Evolutionary conservation across 1,140 invertebrate genomes (phyloP).

Genomic region (Aradophagus sp.): DNA sequence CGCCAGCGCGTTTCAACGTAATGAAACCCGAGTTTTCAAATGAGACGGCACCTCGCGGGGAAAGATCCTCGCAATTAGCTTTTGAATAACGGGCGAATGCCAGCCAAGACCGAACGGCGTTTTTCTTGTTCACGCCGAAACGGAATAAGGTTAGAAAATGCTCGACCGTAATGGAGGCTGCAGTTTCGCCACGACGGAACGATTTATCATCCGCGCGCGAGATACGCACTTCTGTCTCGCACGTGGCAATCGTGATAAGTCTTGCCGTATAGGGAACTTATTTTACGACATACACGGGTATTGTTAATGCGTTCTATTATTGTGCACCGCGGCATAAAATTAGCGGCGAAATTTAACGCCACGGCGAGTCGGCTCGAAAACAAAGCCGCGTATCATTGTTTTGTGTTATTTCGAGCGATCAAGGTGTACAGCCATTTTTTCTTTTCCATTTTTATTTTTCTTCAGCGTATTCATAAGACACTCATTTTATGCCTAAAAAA

Average conservation of each 20-base stretch:
- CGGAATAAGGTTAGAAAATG: constrained; percentile 11
- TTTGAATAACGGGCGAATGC: too few relatives aligned
- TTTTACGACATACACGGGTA: constrained; percentile 32
- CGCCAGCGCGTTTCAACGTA: constrained; percentile 5
- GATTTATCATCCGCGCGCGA: constrained; percentile 44
- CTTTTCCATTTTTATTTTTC: too few relatives aligned
- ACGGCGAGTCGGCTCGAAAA: neutral
- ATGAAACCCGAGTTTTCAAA: constrained; percentile 4
- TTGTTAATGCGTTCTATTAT: constrained; percentile 39
- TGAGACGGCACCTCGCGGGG: neutral
- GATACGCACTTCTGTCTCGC: constrained; percentile 48
- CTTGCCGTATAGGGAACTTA: constrained; percentile 15
- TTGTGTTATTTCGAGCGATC: too few relatives aligned
- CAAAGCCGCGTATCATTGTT: too few relatives aligned
- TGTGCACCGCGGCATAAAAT: constrained; percentile 14
- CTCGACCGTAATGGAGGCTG: constrained; percentile 22
- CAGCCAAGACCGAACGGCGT: too few relatives aligned
- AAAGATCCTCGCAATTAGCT: too few relatives aligned
- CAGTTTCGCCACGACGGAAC: constrained; percentile 27
- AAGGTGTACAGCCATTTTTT: too few relatives aligned
- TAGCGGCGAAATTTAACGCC: constrained; percentile 12
- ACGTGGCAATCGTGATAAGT: constrained; percentile 41
- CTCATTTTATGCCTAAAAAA: too few relatives aligned
- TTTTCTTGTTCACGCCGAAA: too few relatives aligned
- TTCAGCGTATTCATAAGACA: too few relatives aligned